A percentile compares a stretch with the other conserved stretches of the same genome.
These are phyloP conservation scores for Channa maculata DNA, from an alignment of 2,113 vertebrate species.

Conservation along the genomic window DNA sequence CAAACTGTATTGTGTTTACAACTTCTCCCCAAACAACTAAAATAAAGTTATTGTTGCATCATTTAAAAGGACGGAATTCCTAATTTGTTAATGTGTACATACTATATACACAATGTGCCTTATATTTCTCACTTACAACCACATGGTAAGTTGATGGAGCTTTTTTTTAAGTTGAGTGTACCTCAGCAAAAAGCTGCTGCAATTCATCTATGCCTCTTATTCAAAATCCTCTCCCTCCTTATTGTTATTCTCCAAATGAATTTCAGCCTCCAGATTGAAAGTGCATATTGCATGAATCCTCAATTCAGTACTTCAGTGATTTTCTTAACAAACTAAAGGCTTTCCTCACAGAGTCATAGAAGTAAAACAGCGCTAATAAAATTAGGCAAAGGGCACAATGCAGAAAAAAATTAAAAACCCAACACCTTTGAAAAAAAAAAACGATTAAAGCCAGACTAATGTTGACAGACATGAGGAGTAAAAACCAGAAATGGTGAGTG, in stretches of 20 bases:
- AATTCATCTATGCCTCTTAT: not conserved
- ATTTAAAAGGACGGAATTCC: too few species aligned
- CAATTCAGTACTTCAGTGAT: not conserved
- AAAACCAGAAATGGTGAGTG: constrained; percentile 2
- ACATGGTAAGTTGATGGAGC: not conserved
- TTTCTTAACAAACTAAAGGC: constrained; percentile 15
- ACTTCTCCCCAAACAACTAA: too few species aligned
- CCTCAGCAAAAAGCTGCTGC: not conserved
- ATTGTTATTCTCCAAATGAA: constrained; percentile 8
- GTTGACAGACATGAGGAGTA: not conserved
- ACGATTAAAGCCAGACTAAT: not conserved
- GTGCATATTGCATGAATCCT: constrained; percentile 9
- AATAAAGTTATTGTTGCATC: too few species aligned
- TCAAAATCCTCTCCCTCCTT: not conserved
- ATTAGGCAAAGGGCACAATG: not conserved
- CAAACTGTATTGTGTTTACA: too few species aligned
- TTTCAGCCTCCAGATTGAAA: not conserved
- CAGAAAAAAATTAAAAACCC: not conserved
- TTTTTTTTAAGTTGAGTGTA: not conserved
- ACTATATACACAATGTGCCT: too few species aligned
- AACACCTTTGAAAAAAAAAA: not conserved
- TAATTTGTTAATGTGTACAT: too few species aligned
- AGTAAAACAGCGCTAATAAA: constrained; percentile 1
- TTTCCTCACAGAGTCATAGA: not conserved
- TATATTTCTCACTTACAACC: not conserved